Percentiles rank a stretch among this genome's conserved stretches.
Conservation (phyloP, 2,888 invertebrate species). For the Athripsodes cinereus region DNA sequence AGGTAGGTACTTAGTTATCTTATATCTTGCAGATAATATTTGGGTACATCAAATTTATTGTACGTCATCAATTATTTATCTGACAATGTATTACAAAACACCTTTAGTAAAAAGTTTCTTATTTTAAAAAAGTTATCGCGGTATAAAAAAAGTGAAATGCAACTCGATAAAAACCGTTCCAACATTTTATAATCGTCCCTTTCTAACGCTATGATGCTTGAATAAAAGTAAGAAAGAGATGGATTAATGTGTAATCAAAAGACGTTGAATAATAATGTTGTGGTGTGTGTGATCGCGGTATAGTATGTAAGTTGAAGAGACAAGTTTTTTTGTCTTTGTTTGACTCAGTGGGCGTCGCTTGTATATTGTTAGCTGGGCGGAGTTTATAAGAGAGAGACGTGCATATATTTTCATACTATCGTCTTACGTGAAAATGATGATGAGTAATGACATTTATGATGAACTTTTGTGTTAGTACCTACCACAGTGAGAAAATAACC, state of each 20-base stretch:
- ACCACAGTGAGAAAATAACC: too few relatives aligned
- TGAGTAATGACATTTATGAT: slow-evolving; percentile 22
- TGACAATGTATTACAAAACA: neutral
- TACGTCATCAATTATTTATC: neutral
- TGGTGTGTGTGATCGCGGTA: too few relatives aligned
- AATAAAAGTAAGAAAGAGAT: slow-evolving; percentile 1
- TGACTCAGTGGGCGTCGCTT: slow-evolving; percentile 19
- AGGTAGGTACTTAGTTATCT: neutral
- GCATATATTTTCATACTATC: slow-evolving; percentile 15
- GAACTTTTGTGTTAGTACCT: slow-evolving; percentile 9
- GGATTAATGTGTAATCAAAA: neutral
- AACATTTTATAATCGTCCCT: neutral
- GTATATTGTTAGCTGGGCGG: slow-evolving; percentile 19
- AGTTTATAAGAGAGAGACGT: slow-evolving; percentile 19
- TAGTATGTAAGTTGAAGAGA: slow-evolving; percentile 15
- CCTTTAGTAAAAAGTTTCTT: neutral
- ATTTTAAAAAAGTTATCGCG: neutral
- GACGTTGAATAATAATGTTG: slow-evolving; percentile 10
- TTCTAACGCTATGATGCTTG: neutral
- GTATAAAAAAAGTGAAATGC: neutral
- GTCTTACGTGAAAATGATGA: slow-evolving; percentile 4
- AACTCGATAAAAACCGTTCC: neutral
- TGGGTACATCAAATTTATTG: neutral
- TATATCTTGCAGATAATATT: neutral
- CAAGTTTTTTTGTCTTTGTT: slow-evolving; percentile 21